phyloP scores from a whole-genome alignment of 2,113 vertebrate species.

The Acinonyx jubatus region DNA sequence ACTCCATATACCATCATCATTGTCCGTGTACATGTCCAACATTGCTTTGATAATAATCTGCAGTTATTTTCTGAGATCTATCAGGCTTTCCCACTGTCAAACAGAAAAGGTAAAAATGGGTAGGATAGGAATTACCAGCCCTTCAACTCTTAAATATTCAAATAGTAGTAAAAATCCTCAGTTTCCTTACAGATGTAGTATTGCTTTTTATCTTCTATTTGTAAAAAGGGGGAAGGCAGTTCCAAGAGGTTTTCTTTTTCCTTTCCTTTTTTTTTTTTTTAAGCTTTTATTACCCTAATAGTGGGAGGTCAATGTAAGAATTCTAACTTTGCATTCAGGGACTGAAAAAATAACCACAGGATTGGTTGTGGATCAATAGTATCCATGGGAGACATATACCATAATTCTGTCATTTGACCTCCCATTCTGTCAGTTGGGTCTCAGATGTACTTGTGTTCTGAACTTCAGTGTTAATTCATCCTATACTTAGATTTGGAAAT shows the following conservation, averaged over 20 bases:
- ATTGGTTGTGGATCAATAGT: background rate
- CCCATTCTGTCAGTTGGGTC: background rate
- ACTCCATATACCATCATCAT: background rate
- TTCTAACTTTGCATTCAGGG: background rate
- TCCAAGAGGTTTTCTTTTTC: background rate
- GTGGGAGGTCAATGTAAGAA: background rate
- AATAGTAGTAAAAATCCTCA: background rate
- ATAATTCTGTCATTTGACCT: background rate
- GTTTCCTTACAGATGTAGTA: background rate
- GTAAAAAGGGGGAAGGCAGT: rapidly evolving
- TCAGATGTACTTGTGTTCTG: background rate
- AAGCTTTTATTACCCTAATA: background rate
- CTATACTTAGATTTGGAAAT: background rate
- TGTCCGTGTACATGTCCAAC: background rate
- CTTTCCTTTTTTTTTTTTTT: background rate
- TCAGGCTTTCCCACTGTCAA: background rate
- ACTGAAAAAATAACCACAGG: background rate
- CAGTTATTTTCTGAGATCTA: background rate
- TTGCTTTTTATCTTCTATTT: background rate
- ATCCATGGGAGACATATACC: background rate
- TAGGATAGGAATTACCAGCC: background rate
- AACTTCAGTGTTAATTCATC: background rate
- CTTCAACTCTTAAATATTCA: background rate
- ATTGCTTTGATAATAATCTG: background rate
- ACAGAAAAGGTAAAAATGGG: background rate